Conservation (phyloP, 2,113 vertebrate genomes). For the Scartelaos histophorus region DNA sequence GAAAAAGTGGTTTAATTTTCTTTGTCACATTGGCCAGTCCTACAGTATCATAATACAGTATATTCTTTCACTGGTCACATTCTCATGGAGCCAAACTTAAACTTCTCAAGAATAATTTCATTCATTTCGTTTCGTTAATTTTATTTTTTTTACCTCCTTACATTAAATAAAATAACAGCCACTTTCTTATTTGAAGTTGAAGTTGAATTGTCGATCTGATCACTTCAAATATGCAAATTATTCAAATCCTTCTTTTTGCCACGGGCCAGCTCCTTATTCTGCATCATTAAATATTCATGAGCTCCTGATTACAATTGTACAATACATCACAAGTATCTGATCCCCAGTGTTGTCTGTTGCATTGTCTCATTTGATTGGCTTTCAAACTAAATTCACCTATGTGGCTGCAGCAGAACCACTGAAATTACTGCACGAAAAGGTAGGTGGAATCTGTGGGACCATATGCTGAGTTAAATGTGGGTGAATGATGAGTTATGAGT, state of each 20-base stretch:
- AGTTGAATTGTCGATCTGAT: slow-evolving; percentile 10
- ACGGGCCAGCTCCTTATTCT: slow-evolving; percentile 30
- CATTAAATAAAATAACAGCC: background rate
- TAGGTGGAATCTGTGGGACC: slow-evolving; percentile 37
- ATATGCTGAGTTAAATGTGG: slow-evolving; percentile 61
- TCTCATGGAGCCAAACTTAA: too few relatives aligned
- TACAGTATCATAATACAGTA: too few relatives aligned
- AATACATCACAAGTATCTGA: slow-evolving; percentile 15
- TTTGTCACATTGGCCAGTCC: too few relatives aligned
- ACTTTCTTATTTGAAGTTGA: slow-evolving; percentile 1
- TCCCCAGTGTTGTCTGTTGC: slow-evolving; percentile 3
- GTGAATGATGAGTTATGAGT: slow-evolving; percentile 41
- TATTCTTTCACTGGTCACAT: too few relatives aligned
- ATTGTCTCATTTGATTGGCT: background rate
- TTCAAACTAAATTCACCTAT: background rate
- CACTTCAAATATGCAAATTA: slow-evolving; percentile 59
- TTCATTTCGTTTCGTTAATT: too few relatives aligned
- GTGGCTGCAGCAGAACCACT: background rate
- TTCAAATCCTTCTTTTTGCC: slow-evolving; percentile 33
- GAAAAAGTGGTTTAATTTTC: too few relatives aligned
- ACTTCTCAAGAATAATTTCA: too few relatives aligned
- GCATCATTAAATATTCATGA: slow-evolving; percentile 63
- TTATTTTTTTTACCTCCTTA: too few relatives aligned
- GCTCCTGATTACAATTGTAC: slow-evolving; percentile 35
- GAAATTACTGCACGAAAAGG: background rate